These are phyloP conservation scores for Alectura lathami DNA, from an alignment of 2,113 vertebrate species.

Conservation along the genomic window DNA sequence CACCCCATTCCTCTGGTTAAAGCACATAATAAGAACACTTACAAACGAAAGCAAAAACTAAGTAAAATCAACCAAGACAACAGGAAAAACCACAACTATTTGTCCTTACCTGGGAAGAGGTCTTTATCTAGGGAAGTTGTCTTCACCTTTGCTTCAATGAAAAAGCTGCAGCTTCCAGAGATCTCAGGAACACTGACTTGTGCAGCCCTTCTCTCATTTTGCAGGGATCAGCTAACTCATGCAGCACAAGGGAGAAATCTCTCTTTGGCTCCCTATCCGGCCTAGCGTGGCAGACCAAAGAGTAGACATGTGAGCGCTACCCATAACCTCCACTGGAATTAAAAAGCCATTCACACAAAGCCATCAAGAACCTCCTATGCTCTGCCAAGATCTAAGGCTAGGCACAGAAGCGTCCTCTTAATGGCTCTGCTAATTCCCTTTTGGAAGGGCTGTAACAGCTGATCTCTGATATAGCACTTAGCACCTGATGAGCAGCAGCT, in stretches of 20 bases:
- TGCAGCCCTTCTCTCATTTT: not conserved
- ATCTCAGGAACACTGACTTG: not conserved
- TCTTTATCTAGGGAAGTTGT: not conserved
- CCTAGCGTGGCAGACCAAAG: not conserved
- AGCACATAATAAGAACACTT: not conserved
- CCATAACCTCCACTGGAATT: not conserved
- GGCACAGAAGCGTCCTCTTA: not conserved
- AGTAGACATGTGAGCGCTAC: not conserved
- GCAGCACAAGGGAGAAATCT: not conserved
- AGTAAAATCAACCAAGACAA: not conserved
- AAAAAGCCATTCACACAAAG: not conserved
- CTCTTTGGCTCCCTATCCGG: not conserved
- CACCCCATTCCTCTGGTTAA: not conserved
- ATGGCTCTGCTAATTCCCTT: not conserved
- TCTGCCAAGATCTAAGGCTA: not conserved
- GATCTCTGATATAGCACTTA: not conserved
- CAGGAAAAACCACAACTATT: not conserved
- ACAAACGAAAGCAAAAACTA: not conserved
- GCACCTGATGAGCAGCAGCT: not conserved
- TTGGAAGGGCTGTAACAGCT: not conserved
- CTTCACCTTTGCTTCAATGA: not conserved
- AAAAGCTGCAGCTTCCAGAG: not conserved
- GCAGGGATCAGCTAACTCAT: not conserved
- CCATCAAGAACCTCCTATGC: not conserved
- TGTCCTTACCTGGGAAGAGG: not conserved